A percentile compares a stretch with the other conserved stretches of the same genome.
Conservation (phyloP, 2,797 vertebrate species). For the Phalloptychus januarius region DNA sequence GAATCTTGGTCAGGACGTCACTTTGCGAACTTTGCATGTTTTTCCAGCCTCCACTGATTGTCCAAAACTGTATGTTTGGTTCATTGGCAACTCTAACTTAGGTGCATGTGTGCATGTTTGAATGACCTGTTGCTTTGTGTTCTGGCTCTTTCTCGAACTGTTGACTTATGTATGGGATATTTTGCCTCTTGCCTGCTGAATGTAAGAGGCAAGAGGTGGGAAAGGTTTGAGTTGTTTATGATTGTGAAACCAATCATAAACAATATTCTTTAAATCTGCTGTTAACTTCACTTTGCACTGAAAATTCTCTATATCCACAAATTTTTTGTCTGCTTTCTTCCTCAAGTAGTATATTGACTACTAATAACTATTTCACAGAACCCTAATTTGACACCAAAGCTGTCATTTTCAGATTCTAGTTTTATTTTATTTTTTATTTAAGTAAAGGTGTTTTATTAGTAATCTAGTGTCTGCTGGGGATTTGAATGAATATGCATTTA, state of each 20-base stretch:
- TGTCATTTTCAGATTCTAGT: background rate
- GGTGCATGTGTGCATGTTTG: background rate
- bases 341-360: background rate
- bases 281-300: background rate
- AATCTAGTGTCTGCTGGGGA: conserved; percentile 5
- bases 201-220: background rate
- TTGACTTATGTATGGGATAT: background rate
- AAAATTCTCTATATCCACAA: background rate
- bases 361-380: background rate
- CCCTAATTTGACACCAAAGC: background rate
- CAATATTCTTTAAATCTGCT: background rate
- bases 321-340: too few species aligned
- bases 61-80: background rate
- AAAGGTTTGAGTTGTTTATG: background rate
- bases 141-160: background rate
- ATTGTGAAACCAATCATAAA: background rate
- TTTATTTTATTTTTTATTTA: too few species aligned
- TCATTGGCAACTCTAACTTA: background rate
- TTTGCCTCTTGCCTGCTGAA: background rate
- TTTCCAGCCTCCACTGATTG: background rate
- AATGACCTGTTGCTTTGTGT: background rate
- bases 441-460: background rate
- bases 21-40: background rate
- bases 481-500: background rate
- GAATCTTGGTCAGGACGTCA: background rate